A percentile compares a stretch with the other conserved stretches of the same genome.
Evolutionary conservation across 2,113 vertebrate genomes (phyloP).

Genomic region (Bostrychus sinensis): DNA sequence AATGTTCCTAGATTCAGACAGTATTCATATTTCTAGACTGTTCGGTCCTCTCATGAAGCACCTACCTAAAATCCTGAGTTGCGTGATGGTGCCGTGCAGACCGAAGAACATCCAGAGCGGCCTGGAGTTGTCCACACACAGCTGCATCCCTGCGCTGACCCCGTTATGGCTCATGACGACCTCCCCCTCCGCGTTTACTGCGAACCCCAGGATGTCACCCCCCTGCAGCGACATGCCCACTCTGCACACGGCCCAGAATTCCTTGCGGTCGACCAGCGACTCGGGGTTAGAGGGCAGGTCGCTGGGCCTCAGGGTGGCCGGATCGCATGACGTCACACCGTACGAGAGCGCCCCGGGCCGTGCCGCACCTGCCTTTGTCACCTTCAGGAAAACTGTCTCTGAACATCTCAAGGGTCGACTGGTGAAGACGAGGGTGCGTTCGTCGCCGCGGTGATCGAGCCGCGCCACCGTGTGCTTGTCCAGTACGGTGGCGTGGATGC

Average conservation of each 20-base stretch:
- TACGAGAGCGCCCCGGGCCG: constrained; percentile 82
- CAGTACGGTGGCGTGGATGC: constrained; percentile 83
- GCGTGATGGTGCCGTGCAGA: constrained; percentile 86
- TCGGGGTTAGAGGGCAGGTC: constrained; percentile 89
- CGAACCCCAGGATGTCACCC: constrained; percentile 90
- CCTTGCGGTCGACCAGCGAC: constrained; percentile 88
- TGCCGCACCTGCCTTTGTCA: constrained; percentile 79
- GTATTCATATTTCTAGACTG: too few relatives aligned
- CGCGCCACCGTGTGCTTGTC: constrained; percentile 88
- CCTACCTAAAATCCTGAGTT: constrained; percentile 92
- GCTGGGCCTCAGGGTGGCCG: constrained; percentile 81
- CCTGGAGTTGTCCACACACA: constrained; percentile 90
- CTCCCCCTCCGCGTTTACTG: constrained; percentile 87
- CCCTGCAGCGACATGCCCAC: constrained; percentile 84
- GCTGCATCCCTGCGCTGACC: constrained; percentile 83
- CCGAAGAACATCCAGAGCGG: constrained; percentile 96
- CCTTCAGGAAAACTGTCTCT: constrained; percentile 88
- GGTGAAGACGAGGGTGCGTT: constrained; percentile 91
- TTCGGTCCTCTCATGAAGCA: too few relatives aligned
- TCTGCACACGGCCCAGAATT: constrained; percentile 92
- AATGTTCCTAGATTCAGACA: too few relatives aligned
- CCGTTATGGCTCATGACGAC: constrained; percentile 90
- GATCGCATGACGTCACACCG: constrained; percentile 91
- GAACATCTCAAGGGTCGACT: constrained; percentile 85
- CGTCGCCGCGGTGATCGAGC: constrained; percentile 84